These are phyloP conservation scores for Brachionus rotundiformis DNA, from an alignment of 1,140 invertebrate species.

Conservation along the genomic window DNA sequence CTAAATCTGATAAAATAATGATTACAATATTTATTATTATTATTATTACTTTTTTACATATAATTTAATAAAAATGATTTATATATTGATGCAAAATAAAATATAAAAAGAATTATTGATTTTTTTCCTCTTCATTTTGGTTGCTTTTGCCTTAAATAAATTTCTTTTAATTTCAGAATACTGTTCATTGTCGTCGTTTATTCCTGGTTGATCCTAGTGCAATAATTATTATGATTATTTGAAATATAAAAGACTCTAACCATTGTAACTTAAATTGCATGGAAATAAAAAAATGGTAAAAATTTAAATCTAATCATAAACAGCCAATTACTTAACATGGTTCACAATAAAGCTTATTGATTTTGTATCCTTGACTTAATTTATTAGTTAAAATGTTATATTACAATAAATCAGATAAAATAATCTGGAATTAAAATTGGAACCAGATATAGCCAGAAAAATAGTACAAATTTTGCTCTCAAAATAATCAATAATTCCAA, in stretches of 20 bases:
- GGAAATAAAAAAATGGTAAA: background rate
- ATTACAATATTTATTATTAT: slow-evolving; percentile 14
- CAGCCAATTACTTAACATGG: too few relatives aligned
- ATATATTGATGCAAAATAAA: slow-evolving; percentile 1
- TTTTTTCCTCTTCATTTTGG: background rate
- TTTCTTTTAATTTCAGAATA: background rate
- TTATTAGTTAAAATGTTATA: too few relatives aligned
- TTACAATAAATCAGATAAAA: background rate
- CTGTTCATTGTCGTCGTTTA: slow-evolving; percentile 7
- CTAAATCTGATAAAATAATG: slow-evolving; percentile 12
- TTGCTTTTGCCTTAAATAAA: background rate
- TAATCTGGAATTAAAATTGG: background rate
- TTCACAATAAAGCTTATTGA: background rate
- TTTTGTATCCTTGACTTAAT: too few relatives aligned
- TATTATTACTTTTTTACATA: slow-evolving; percentile 4
- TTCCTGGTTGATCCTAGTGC: background rate
- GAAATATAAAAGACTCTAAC: background rate
- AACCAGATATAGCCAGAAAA: background rate
- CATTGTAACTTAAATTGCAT: background rate
- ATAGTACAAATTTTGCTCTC: background rate
- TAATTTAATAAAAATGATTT: slow-evolving; percentile 23
- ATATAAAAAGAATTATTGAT: background rate
- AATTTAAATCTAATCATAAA: too few relatives aligned
- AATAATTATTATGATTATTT: slow-evolving; percentile 5
- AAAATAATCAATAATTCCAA: background rate